Conservation (phyloP, 2,113 vertebrate species). For the Pantherophis guttatus region DNA sequence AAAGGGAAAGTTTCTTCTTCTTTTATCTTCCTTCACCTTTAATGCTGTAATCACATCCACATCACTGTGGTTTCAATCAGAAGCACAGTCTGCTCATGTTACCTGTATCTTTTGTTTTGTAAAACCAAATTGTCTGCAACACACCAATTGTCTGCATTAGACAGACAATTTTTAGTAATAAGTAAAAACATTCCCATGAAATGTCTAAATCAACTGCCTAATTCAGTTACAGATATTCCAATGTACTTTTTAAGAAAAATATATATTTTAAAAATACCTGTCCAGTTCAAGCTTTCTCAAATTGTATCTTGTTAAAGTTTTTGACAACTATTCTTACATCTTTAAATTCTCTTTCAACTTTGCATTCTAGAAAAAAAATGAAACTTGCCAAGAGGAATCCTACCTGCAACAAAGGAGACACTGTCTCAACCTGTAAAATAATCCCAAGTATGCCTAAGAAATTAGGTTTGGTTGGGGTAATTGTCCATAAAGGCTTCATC, state of each 20-base stretch:
- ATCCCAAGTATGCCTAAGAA: background rate
- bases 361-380: background rate
- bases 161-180: background rate
- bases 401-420: background rate
- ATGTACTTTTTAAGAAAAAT: background rate
- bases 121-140: background rate
- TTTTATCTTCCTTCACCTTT: background rate
- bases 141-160: background rate
- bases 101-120: background rate
- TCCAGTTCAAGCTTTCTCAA: background rate
- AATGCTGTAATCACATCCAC: background rate
- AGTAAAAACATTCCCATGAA: background rate
- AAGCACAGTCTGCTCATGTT: background rate
- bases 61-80: background rate
- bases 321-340: background rate
- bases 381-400: background rate
- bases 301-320: background rate
- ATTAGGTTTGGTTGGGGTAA: background rate
- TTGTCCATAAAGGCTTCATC: background rate
- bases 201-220: background rate
- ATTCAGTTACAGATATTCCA: background rate
- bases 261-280: background rate
- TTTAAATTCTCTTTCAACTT: background rate
- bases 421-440: background rate
- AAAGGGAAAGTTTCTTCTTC: background rate